A percentile compares a stretch with the other conserved stretches of the same genome.
Conservation (phyloP, 1,140 invertebrate genomes). For the Cherax destructor region DNA sequence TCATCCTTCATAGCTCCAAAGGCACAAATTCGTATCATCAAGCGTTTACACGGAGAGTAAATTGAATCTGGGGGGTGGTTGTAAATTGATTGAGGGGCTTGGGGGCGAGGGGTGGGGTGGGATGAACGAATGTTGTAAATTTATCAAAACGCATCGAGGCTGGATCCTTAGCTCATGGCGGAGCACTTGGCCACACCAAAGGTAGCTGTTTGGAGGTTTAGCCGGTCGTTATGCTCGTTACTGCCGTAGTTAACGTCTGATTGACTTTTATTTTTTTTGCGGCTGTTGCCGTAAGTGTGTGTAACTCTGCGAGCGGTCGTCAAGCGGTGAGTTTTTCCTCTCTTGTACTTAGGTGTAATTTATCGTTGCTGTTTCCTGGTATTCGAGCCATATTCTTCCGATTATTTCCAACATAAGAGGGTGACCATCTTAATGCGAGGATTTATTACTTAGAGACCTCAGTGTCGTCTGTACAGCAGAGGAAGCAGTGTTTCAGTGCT, state of each 20-base stretch:
- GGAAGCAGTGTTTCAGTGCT: too few relatives aligned
- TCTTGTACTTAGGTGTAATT: neutral
- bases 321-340: constrained; percentile 35
- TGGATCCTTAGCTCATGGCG: constrained; percentile 15
- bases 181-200: constrained; percentile 36
- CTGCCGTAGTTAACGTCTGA: constrained; percentile 51
- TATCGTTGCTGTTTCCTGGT: neutral
- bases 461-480: too few relatives aligned
- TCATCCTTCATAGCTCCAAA: constrained; percentile 36
- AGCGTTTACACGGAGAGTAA: constrained; percentile 44
- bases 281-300: constrained; percentile 26
- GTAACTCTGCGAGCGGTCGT: constrained; percentile 7
- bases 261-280: neutral
- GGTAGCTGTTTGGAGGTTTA: constrained; percentile 61
- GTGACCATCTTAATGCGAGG: too few relatives aligned
- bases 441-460: too few relatives aligned
- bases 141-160: constrained; percentile 50
- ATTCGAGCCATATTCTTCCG: neutral
- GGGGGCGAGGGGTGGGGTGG: too few relatives aligned
- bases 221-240: constrained; percentile 55
- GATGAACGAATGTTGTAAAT: constrained; percentile 37
- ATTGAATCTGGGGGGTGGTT: constrained; percentile 47
- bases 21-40: constrained; percentile 54
- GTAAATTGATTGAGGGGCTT: too few relatives aligned
- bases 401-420: neutral